Base-by-base conservation (phyloP, 2,113 vertebrate genomes). In the Mandrillus leucophaeus region DNA sequence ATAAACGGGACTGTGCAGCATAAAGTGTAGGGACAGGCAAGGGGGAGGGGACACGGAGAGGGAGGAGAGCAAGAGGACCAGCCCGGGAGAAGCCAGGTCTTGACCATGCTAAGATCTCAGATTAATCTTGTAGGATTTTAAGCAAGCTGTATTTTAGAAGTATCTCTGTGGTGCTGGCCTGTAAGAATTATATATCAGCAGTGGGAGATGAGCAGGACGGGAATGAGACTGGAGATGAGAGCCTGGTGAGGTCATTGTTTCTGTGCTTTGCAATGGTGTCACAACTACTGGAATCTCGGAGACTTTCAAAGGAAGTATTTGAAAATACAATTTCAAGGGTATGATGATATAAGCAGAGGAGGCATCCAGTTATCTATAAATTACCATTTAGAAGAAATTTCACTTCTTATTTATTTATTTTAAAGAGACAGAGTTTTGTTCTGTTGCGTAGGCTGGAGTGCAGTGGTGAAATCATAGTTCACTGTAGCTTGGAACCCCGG, bases 1-100 rank as follows among this genome's bases (percentile, higher is more conserved):
- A 3, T 8, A 9, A 50, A 3, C 20, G 6, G 0, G 13, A n/a
- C 10, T 30, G 12, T 23, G 22, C 11, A 9, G 59, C 8, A 0
- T 0, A 17, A 0, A 8, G 6, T 23, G 3, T 27, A 59, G 50
- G 32, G 11, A 32, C 14, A 32, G 59, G 80, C 5, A 5, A 11
- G n/a, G 8, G n/a, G 64, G 27, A 38, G 13, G 2, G 2, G 2
- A 2, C 30, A 66, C 8, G 16, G 30, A 7, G 12, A 14, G 30
- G 48, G 73, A 18, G 7, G 38, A 12, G 10, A n/a, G 23, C 45
- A 52, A 17, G 8, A 57, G 66, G 22, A 14, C 23, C 23, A 38
- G 10, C 25, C n/a, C 17, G 17, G 59, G 25, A 40, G 25, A n/a
- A 0, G 43, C 76, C 9, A 11, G 59, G 25, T 40, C 61, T 4